Base-by-base conservation (phyloP, 2,113 vertebrate species). In the human (Homo sapiens) region DNA sequence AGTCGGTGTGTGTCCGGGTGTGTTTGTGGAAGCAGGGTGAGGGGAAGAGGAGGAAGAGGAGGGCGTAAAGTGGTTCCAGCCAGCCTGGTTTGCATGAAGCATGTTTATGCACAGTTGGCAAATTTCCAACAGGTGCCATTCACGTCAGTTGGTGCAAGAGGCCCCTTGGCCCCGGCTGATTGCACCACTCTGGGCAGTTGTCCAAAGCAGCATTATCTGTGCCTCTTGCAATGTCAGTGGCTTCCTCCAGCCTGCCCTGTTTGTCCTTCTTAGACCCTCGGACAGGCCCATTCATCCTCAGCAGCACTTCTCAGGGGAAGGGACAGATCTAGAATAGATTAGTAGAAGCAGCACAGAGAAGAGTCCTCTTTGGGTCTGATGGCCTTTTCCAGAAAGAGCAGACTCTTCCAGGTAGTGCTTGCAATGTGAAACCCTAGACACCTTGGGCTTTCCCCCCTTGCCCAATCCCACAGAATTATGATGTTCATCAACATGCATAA, bases 121-220 rank as follows among this genome's bases (percentile, higher is more conserved):
- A 14, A 40, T 25, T 80, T 87, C 97, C 12, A 9, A n/a, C 40
- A 90, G 84, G 66, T 70, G 18, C 5, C 22, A n/a, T 22, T 96
- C 1, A 25, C 0, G 17, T 38, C 48, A 25, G 35, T 40, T 8
- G 45, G 45, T 32, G 17, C 25, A 38, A 32, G 35, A n/a, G 35
- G 50, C 17, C 57, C 5, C 2, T 50, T 0, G 27, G 16, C 52
- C 61, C 61, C 25, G 2, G 9, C 38, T 79, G 20, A 8, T 38
- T 89, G 45, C n/a, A 2, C 48, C 6, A 0, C 14, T 75, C 32
- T 93, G 35, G 27, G 50, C 0, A 0, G 30, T 14, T 73, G 20
- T 20, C 64, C 66, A 10, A 40, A 0, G 1, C 2, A 11, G 43
- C 50, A 64, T 68, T 96, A 89, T 38, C 11, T 59, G 61, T 52